These are phyloP conservation scores for Tenualosa thibaudeaui DNA, from an alignment of 2,797 vertebrate genomes.

Conservation along the genomic window DNA sequence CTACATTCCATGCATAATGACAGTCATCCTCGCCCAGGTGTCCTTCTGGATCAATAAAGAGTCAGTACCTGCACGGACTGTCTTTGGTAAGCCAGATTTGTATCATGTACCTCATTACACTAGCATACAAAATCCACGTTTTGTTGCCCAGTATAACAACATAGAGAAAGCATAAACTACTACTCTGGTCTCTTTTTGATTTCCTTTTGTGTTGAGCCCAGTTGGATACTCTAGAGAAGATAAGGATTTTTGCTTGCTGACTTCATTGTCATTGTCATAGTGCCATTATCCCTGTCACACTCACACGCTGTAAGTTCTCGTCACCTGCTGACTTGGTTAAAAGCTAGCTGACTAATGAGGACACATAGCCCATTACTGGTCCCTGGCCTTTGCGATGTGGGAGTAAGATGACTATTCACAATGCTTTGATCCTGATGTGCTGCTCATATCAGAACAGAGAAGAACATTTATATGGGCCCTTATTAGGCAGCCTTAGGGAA, in stretches of 20 bases:
- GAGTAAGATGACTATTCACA: background rate
- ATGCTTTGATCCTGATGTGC: background rate
- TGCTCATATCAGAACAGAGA: background rate
- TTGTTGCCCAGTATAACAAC: background rate
- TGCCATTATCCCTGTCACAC: background rate
- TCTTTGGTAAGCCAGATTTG: slow-evolving; percentile 82
- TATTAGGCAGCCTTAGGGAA: background rate
- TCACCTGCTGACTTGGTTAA: background rate
- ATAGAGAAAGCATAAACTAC: background rate
- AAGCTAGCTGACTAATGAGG: background rate
- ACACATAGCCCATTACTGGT: background rate
- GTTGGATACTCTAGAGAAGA: background rate
- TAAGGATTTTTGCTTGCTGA: background rate
- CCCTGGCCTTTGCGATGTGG: background rate
- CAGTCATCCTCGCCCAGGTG: slow-evolving; percentile 93
- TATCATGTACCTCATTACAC: no score
- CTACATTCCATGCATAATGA: slow-evolving; percentile 96
- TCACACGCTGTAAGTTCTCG: background rate
- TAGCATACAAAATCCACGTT: no score
- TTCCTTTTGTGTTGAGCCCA: background rate
- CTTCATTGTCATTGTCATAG: background rate
- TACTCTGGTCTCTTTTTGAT: background rate
- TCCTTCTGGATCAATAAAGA: slow-evolving; percentile 99
- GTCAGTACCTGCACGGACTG: slow-evolving; percentile 92
- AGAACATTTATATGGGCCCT: background rate